Base-by-base conservation (phyloP, 2,888 invertebrate genomes). In the Eugnorisma glareosa region DNA sequence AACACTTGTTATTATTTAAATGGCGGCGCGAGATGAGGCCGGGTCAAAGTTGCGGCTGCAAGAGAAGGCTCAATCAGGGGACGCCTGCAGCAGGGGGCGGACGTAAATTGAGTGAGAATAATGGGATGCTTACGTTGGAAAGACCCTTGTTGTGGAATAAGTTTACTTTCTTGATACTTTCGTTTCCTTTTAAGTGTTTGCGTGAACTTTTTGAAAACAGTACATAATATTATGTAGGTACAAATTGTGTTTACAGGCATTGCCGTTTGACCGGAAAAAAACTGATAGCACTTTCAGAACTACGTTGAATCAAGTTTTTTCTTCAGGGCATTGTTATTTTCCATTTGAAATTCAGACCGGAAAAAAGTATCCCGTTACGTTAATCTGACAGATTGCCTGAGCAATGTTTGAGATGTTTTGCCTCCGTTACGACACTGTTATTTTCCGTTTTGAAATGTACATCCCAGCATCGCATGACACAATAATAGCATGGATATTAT, bases 1-100 rank as follows among this genome's bases (percentile, higher is more conserved):
- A 64, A 75, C 84, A 86, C 73, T 86, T 86, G 86, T 75, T 76
- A 80, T 75, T 78, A 78, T 77, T 75, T 71, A 78, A 75, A 83
- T 81, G 31, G 54, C 73, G 68, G 57, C 63, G 35, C 45, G 28
- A 79, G 40, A 61, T 43, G 59, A 64, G 51, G 63, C 54, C n/a
- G 64, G 67, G 48, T 43, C 51, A 37, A n/a, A 31, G 67, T 18
- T 40, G 79, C 24, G 59, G 48, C 54, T 40, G 73, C 63, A 35
- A 45, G 67, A 18, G 61, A 70, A 24, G 45, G 59, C 54, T 64
- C 40, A 28, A 54, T 77, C 67, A 67, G 18, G 54, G 11, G 37
- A 6, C 7, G n/a, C 13, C 31, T 28, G 6, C 28, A 18, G 40
- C 64, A 7, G 43, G n/a, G 79, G 24, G 63, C 35, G 24, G n/a